Conservation (phyloP, 2,797 vertebrate species). For the Sciurus carolinensis region DNA sequence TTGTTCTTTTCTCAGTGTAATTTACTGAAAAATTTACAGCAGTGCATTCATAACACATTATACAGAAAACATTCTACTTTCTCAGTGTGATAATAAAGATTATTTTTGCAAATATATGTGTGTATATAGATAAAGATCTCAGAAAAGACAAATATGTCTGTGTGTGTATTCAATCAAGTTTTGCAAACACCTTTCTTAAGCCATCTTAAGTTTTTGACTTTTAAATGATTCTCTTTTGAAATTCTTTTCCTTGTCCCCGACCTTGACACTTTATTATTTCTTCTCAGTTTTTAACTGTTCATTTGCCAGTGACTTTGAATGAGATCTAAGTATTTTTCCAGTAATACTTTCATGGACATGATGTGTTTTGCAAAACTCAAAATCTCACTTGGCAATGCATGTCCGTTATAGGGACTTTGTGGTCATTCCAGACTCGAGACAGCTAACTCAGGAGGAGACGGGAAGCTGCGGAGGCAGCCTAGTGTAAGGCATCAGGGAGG, state of each 20-base stretch:
- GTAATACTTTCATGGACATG: neutral
- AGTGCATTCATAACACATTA: neutral
- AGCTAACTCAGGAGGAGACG: neutral
- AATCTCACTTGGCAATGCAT: neutral
- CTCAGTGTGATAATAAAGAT: neutral
- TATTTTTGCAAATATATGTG: neutral
- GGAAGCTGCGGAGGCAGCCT: neutral
- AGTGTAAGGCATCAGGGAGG: neutral
- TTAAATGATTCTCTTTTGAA: conserved; percentile 30
- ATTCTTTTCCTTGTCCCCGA: neutral
- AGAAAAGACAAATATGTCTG: neutral
- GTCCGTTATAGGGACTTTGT: neutral
- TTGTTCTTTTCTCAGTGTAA: conserved; percentile 7
- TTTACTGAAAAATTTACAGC: conserved; percentile 20
- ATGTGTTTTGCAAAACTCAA: neutral
- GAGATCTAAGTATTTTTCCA: conserved; percentile 28
- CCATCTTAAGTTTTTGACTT: neutral
- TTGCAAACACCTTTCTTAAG: conserved; percentile 17
- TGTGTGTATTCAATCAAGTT: neutral
- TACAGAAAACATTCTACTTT: neutral
- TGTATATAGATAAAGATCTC: neutral
- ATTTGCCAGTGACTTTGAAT: conserved; percentile 4
- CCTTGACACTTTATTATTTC: neutral
- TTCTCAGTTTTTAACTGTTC: neutral
- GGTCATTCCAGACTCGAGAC: neutral